Percentiles rank a stretch among this genome's conserved stretches.
Evolutionary conservation across 2,797 vertebrate species (phyloP).

Genomic region (Danio aesculapii): DNA sequence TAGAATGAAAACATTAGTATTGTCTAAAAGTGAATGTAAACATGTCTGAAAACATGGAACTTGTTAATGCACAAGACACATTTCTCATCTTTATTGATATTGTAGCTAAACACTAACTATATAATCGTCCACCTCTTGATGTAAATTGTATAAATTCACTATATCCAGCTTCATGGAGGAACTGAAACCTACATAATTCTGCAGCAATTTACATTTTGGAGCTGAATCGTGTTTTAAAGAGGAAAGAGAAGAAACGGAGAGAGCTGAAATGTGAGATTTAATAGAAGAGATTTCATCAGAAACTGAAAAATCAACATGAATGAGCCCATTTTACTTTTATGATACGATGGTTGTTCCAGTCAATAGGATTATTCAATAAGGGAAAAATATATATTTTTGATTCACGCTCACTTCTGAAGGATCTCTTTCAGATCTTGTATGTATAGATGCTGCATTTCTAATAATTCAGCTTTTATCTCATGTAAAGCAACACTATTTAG

Average conservation of each 20-base stretch:
- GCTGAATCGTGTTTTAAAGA: not conserved
- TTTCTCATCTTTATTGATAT: too few species aligned
- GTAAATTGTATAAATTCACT: too few species aligned
- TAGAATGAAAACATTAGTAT: too few species aligned
- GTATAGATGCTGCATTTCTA: not conserved
- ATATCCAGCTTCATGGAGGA: too few species aligned
- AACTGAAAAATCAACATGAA: not conserved
- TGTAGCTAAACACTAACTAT: too few species aligned
- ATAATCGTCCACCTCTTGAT: too few species aligned
- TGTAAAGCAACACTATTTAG: not conserved
- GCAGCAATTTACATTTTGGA: slow-evolving; percentile 45
- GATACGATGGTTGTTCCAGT: not conserved
- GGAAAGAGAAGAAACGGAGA: slow-evolving; percentile 23
- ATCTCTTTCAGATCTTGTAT: not conserved
- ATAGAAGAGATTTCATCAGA: not conserved
- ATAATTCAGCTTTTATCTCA: not conserved
- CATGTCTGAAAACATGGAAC: too few species aligned
- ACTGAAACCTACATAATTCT: slow-evolving; percentile 46
- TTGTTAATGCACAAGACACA: too few species aligned
- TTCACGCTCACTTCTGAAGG: not conserved
- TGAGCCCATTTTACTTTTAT: not conserved
- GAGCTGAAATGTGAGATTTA: slow-evolving; percentile 28
- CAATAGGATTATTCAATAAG: too few species aligned
- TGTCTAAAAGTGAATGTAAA: too few species aligned
- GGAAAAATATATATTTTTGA: too few species aligned